phyloP scores from a whole-genome alignment of 2,797 vertebrate species.

The Uromys caudimaculatus region DNA sequence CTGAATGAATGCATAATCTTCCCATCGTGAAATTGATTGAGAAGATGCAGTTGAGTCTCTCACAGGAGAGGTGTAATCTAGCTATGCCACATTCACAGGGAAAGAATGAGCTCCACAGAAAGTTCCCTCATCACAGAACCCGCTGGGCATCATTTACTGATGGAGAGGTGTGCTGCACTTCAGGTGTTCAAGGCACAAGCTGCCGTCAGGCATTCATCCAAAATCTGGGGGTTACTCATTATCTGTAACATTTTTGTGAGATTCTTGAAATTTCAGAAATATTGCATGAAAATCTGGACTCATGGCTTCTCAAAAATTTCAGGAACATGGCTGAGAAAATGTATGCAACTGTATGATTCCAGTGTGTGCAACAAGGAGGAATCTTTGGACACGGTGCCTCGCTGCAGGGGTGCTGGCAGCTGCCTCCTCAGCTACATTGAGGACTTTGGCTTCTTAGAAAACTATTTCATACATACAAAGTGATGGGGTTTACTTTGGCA shows the following conservation, averaged over 20 bases:
- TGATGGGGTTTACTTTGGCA: neutral
- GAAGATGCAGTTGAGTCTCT: neutral
- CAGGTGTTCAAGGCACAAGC: neutral
- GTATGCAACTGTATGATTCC: neutral
- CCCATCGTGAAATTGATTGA: slow-evolving; percentile 22
- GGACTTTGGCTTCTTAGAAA: neutral
- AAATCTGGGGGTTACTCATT: too few relatives aligned
- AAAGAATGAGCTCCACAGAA: slow-evolving; percentile 26
- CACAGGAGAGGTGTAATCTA: neutral
- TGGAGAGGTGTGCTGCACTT: neutral
- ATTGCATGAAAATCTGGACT: neutral
- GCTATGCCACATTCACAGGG: neutral
- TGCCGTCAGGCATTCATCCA: neutral
- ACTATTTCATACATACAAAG: neutral
- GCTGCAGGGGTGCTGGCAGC: neutral
- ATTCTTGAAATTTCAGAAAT: neutral
- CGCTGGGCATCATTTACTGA: neutral
- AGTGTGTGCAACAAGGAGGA: neutral
- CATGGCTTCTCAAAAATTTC: neutral
- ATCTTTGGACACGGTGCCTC: neutral
- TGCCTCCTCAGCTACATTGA: neutral
- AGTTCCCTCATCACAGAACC: neutral
- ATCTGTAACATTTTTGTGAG: neutral
- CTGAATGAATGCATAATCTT: neutral
- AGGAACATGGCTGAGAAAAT: neutral